phyloP scores from a whole-genome alignment of 2,888 invertebrate species.

The Pristionchus maxplancki region DNA sequence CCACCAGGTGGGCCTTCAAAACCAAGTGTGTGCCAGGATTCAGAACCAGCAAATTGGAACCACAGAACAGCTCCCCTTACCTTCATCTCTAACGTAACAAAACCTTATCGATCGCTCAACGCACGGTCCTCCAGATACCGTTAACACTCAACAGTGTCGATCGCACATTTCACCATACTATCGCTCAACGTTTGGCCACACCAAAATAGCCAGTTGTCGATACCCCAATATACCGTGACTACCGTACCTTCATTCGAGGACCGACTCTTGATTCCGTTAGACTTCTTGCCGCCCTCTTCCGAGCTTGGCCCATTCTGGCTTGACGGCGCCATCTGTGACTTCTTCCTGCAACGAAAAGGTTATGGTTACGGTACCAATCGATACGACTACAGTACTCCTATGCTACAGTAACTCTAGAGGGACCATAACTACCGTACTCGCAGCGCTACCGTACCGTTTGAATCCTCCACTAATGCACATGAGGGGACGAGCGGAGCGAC shows the following conservation, averaged over 20 bases:
- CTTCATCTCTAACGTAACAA: too few species aligned
- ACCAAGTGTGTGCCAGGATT: neutral
- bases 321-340: neutral
- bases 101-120: too few species aligned
- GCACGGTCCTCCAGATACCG: too few species aligned
- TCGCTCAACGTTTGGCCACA: too few species aligned
- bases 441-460: neutral
- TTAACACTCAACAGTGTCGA: too few species aligned
- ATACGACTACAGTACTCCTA: neutral
- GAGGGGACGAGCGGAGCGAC: neutral
- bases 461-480: neutral
- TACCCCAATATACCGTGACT: neutral
- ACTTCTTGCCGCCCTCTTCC: neutral
- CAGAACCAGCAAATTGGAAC: neutral
- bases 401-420: neutral
- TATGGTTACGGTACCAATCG: neutral
- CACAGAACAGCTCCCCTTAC: too few species aligned
- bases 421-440: neutral
- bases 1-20: neutral
- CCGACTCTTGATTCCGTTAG: slow-evolving; percentile 1
- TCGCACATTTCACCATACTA: too few species aligned
- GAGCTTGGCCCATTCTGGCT: neutral
- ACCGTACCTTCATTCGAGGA: neutral
- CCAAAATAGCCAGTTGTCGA: too few species aligned
- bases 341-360: slow-evolving; percentile 5